Conservation (phyloP, 1,140 invertebrate genomes). For the Drosophila teissieri region DNA sequence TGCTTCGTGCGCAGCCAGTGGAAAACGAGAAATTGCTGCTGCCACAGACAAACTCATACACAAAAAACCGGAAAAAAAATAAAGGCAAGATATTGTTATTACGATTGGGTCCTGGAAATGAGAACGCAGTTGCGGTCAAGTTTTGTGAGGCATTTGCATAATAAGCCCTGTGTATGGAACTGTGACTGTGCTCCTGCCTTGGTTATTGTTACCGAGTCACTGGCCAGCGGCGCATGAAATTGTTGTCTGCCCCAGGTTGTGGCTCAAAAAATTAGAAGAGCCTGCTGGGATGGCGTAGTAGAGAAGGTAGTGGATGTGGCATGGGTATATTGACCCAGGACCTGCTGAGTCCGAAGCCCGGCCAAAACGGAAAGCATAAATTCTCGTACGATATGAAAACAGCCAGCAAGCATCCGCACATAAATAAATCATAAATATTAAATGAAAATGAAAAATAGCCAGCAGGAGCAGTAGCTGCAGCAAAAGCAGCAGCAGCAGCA, state of each 20-base stretch:
- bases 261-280: conserved; percentile 54
- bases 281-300: background rate
- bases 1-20: conserved; percentile 39
- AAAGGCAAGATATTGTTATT: conserved; percentile 54
- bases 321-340: conserved; percentile 19
- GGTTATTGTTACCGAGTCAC: conserved; percentile 40
- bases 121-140: conserved; percentile 61
- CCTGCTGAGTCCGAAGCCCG: conserved; percentile 2
- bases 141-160: conserved; percentile 68
- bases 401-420: conserved; percentile 81
- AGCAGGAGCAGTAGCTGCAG: conserved; percentile 18
- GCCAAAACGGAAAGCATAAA: conserved; percentile 81
- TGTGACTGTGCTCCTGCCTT: conserved; percentile 47
- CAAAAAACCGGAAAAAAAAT: background rate
- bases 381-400: conserved; percentile 75
- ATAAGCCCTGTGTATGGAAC: conserved; percentile 70
- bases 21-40: conserved; percentile 44
- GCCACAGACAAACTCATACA: background rate
- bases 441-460: conserved; percentile 81
- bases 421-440: conserved; percentile 83
- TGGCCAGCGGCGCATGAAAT: conserved; percentile 75
- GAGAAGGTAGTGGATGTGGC: no score
- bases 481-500: background rate
- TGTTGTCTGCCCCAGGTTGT: conserved; percentile 68
- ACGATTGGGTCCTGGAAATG: conserved; percentile 21